Percentiles rank a stretch among this genome's conserved stretches.
phyloP scores from a whole-genome alignment of 1,140 invertebrate genomes.

The Nasonia longicornis region DNA sequence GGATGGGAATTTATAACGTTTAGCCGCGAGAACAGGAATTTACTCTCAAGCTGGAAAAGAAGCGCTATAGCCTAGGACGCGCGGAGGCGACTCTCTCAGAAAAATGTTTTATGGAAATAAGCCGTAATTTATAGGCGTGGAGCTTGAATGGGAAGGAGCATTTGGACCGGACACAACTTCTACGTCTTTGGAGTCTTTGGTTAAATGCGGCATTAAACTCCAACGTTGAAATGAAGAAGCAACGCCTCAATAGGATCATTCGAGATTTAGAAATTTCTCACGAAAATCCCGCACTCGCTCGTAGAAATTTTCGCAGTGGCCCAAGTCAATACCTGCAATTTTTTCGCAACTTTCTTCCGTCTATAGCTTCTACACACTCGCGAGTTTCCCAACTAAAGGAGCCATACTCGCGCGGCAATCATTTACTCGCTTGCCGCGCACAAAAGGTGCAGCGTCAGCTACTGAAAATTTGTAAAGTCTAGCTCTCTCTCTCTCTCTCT shows the following conservation, averaged over 20 bases:
- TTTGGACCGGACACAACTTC: neutral
- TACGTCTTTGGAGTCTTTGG: neutral
- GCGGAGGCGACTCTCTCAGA: neutral
- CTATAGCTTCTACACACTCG: neutral
- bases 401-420: conserved; percentile 13
- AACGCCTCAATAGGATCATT: too few species aligned
- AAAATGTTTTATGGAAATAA: conserved; percentile 47
- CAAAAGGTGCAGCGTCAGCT: conserved; percentile 41
- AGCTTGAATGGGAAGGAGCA: neutral
- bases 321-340: neutral
- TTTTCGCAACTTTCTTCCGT: neutral
- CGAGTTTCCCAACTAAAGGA: conserved; percentile 19
- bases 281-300: too few species aligned
- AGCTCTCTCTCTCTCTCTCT: neutral
- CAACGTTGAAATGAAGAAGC: neutral
- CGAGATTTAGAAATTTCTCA: too few species aligned
- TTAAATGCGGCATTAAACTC: neutral
- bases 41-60: conserved; percentile 36
- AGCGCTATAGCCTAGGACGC: conserved; percentile 17
- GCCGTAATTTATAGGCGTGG: conserved; percentile 36
- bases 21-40: conserved; percentile 34
- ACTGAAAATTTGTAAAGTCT: conserved; percentile 45
- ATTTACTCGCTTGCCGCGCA: conserved; percentile 18
- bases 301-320: neutral
- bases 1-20: conserved; percentile 10